Percentiles rank a stretch among this genome's conserved stretches.
These are phyloP conservation scores for Camponotus floridanus DNA, from an alignment of 1,140 invertebrate species.

Conservation along the genomic window DNA sequence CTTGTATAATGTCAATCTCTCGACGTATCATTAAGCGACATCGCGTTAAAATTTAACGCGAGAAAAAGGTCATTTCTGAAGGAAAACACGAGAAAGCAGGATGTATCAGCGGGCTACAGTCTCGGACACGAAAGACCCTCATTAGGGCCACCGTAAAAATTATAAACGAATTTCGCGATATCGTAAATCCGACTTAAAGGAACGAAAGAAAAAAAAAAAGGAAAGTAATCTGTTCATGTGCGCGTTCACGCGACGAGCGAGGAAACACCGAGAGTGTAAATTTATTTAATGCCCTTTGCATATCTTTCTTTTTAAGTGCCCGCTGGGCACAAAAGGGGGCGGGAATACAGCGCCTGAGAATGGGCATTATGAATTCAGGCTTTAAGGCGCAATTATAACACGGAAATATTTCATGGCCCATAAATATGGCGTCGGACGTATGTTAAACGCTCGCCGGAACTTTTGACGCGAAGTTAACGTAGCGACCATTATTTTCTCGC, in stretches of 20 bases:
- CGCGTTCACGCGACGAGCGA: conserved; percentile 16
- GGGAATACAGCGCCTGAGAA: conserved; percentile 24
- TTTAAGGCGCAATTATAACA: conserved; percentile 71
- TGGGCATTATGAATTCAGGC: conserved; percentile 63
- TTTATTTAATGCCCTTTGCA: conserved; percentile 61
- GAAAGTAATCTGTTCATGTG: conserved; percentile 51
- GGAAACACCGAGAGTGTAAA: conserved; percentile 39
- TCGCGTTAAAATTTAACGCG: background rate
- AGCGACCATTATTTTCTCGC: conserved; percentile 69
- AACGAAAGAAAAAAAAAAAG: conserved; percentile 2
- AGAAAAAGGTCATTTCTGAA: background rate
- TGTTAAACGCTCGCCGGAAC: conserved; percentile 72
- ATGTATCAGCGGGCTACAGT: background rate
- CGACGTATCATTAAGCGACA: conserved; percentile 3
- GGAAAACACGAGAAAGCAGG: background rate
- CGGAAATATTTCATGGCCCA: conserved; percentile 69
- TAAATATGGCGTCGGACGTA: conserved; percentile 71
- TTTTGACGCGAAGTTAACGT: conserved; percentile 73
- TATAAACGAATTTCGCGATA: conserved; percentile 57
- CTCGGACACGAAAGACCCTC: conserved; percentile 35
- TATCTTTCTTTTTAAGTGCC: conserved; percentile 63
- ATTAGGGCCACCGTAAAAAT: conserved; percentile 46
- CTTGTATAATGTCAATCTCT: background rate
- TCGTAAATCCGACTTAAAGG: conserved; percentile 15
- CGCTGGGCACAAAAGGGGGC: background rate